phyloP scores from a whole-genome alignment of 2,797 vertebrate genomes.

The Novumbra hubbsi region DNA sequence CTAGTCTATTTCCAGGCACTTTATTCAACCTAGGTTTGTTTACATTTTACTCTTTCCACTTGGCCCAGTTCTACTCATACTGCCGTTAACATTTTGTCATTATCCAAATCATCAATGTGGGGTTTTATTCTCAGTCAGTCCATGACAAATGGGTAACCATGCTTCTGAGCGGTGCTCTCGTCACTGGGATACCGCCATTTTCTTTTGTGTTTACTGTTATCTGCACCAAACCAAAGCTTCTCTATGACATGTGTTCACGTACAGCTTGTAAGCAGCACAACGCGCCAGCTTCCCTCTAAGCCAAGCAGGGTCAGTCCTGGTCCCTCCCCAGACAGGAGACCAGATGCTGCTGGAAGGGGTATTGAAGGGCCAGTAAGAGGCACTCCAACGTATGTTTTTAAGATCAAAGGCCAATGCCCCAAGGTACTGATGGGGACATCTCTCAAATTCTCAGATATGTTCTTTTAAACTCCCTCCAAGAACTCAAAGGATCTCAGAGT shows the following conservation, averaged over 20 bases:
- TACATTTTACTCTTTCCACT: constrained; percentile 19
- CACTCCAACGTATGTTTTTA: no score
- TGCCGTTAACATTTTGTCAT: constrained; percentile 6
- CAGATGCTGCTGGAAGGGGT: no score
- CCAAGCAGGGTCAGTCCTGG: not conserved
- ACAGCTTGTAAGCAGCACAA: not conserved
- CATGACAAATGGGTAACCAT: constrained; percentile 2
- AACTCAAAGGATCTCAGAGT: no score
- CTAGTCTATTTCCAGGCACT: constrained; percentile 28
- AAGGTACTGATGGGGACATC: no score
- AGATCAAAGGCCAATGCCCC: no score
- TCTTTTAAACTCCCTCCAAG: no score
- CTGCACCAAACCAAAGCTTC: not conserved
- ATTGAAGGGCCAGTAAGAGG: no score
- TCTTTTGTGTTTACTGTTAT: not conserved
- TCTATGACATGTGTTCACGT: not conserved
- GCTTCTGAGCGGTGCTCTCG: not conserved
- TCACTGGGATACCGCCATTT: not conserved
- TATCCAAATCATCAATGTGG: not conserved
- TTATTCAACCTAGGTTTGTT: constrained; percentile 31
- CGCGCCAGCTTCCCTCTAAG: not conserved
- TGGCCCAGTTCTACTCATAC: constrained; percentile 7
- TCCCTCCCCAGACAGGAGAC: no score
- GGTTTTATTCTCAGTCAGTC: not conserved
- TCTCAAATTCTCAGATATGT: no score